Conservation (phyloP, 30 jellyfish, hydroid and myxozoan species). For the Sanderia malayensis region DNA sequence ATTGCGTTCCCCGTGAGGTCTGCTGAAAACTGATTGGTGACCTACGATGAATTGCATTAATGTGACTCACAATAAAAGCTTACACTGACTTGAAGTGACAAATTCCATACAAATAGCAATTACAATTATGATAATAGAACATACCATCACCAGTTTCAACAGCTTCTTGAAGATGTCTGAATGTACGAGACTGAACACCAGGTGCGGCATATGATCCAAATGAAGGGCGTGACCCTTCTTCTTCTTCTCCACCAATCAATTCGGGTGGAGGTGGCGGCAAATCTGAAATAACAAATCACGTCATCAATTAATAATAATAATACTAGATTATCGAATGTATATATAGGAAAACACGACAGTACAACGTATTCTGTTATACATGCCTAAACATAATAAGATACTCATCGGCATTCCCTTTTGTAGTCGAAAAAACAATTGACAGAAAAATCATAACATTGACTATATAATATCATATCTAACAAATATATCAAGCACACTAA, state of each 20-base stretch:
- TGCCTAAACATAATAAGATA: too few species aligned
- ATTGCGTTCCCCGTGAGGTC: constrained; percentile 65
- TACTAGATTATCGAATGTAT: too few species aligned
- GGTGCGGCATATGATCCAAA: constrained; percentile 55
- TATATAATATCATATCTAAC: too few species aligned
- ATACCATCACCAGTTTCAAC: constrained; percentile 64
- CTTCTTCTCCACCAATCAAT: constrained; percentile 65
- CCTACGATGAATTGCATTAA: constrained; percentile 14
- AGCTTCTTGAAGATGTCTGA: constrained; percentile 67
- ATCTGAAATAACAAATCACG: too few species aligned
- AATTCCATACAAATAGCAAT: too few species aligned
- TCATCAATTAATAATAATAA: too few species aligned
- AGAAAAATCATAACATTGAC: too few species aligned
- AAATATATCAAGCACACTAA: too few species aligned
- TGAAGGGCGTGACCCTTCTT: constrained; percentile 34
- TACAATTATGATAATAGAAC: neutral
- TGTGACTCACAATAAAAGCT: constrained; percentile 4
- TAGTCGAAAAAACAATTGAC: too few species aligned
- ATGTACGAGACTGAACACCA: constrained; percentile 71
- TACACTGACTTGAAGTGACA: neutral
- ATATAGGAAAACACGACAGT: too few species aligned
- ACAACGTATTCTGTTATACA: too few species aligned
- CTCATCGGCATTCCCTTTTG: too few species aligned
- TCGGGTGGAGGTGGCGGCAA: constrained; percentile 98
- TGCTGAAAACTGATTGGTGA: constrained; percentile 62